Evolutionary conservation across 2,888 invertebrate genomes (phyloP), one percentile per base, ranked within the genome.

Genomic region (Ophioninae sp.): DNA sequence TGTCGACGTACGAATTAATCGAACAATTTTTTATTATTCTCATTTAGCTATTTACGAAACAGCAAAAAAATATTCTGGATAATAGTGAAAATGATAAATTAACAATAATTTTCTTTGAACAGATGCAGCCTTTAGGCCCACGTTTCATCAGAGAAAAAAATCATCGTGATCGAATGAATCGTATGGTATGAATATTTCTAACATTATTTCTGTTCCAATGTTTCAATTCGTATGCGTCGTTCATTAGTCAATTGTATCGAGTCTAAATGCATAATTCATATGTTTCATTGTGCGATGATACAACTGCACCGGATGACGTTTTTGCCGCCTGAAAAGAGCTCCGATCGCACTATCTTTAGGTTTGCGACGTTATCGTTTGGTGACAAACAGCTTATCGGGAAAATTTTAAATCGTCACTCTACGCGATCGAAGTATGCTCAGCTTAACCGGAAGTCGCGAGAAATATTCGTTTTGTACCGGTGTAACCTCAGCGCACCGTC

Each of bases 281-380:
- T 70, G 23, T 56, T 37, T 37, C 56, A 23, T 20, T 17, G 0
- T n/a, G 20, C 57, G 37, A 57, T 8, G 20, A 23, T 23, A 23
- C n/a, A 13, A 62, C 17, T 72, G 61, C 61, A 41, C 1, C 23
- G 13, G 23, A 37, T 21, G 41, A 64, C 62, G n/a, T 78, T 39
- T 56, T 7, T 39, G 64, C 41, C 50, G 44, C 37, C 44, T 23
- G 17, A 70, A 64, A 62, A 50, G 8, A 5, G 6, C n/a, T 67
- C 23, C 8, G 78, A 64, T 70, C 62, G 21, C 70, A 30, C 62
- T 70, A 78, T 78, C 70, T 64, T 13, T 17, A 13, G 77, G 10
- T 69, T 69, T 10, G 62, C 21, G 61, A 69, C 76, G 37, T 61
- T 68, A 76, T 76, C 76, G 59, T 17, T 39, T 21, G 30, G n/a